Evolutionary conservation across 2,888 invertebrate genomes (phyloP), one percentile per base, ranked within the genome.

Genomic region (Coremacera marginata): DNA sequence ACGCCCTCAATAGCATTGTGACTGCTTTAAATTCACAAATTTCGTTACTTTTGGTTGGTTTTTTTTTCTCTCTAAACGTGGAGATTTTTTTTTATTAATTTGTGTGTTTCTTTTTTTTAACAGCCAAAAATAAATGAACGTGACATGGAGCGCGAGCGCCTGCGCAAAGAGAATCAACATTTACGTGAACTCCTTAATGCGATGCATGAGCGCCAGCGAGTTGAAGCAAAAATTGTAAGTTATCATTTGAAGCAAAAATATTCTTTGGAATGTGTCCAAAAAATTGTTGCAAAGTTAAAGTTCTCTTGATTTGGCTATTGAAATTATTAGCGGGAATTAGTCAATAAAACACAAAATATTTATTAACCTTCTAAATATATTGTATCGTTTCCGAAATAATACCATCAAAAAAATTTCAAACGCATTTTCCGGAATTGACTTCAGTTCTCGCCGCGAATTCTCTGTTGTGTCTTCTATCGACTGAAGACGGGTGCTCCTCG

Each of bases 71-170:
- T n/a, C n/a, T n/a, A n/a, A n/a, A n/a, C n/a, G n/a, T n/a, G n/a
- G n/a, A n/a, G n/a, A n/a, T n/a, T 19, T 11, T 52, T 52, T 22
- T 22, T 16, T 19, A 5, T 34, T 0, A n/a, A n/a, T n/a, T n/a
- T n/a, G n/a, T n/a, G n/a, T n/a, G n/a, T n/a, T n/a, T 70, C 34
- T 70, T 34, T 11, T 27, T n/a, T 19, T 70, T 77, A 63, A n/a
- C 74, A 95, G 95, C 93, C 93, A 88, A 92, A 94, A 84, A 92
- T 95, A 78, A 94, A 93, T 88, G 93, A 93, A 84, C 91, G 93
- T 83, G 95, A 95, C 87, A 94, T 94, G 84, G 95, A 95, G 87
- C 91, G 94, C 77, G 94, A 94, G 84, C 91, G 92, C 83, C 89
- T 95, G 84, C 91, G 95, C 55, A 92, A 92, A 82, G 95, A 95